These are phyloP conservation scores for Atherinomorus stipes DNA, from an alignment of 2,113 vertebrate species.

Conservation along the genomic window DNA sequence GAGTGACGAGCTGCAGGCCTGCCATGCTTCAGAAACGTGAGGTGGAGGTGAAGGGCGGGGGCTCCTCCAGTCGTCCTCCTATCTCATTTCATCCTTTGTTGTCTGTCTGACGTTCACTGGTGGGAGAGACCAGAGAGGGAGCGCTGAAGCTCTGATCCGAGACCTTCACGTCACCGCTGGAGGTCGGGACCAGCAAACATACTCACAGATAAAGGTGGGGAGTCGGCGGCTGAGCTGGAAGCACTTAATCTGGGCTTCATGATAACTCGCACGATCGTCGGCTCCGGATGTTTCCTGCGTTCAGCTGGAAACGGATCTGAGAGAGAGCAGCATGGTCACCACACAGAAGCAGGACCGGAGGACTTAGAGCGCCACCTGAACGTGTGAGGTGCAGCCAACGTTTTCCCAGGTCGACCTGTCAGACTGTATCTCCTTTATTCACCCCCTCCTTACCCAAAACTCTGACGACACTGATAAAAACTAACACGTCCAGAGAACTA, in stretches of 20 bases:
- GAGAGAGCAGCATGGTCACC: neutral
- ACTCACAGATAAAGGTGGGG: slow-evolving; percentile 87
- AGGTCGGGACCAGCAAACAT: neutral
- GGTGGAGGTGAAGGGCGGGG: slow-evolving; percentile 56
- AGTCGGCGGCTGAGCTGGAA: slow-evolving; percentile 76
- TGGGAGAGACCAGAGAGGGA: neutral
- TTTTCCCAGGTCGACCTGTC: no score
- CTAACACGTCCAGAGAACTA: no score
- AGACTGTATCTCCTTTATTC: no score
- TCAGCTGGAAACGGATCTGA: slow-evolving; percentile 67
- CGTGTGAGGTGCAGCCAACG: no score
- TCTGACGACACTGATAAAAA: no score
- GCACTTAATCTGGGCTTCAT: slow-evolving; percentile 89
- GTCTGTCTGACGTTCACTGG: slow-evolving; percentile 86
- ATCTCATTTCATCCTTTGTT: slow-evolving; percentile 91
- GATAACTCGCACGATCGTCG: slow-evolving; percentile 68
- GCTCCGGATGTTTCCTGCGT: slow-evolving; percentile 79
- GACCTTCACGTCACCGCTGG: no score
- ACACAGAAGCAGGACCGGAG: neutral
- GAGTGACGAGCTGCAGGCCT: slow-evolving; percentile 98
- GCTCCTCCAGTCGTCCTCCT: slow-evolving; percentile 90
- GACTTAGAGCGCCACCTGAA: no score
- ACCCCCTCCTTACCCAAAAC: no score
- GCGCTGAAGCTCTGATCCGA: no score
- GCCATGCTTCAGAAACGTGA: slow-evolving; percentile 90